Conservation (phyloP, 2,888 invertebrate genomes). For the Diarsia rubi region DNA sequence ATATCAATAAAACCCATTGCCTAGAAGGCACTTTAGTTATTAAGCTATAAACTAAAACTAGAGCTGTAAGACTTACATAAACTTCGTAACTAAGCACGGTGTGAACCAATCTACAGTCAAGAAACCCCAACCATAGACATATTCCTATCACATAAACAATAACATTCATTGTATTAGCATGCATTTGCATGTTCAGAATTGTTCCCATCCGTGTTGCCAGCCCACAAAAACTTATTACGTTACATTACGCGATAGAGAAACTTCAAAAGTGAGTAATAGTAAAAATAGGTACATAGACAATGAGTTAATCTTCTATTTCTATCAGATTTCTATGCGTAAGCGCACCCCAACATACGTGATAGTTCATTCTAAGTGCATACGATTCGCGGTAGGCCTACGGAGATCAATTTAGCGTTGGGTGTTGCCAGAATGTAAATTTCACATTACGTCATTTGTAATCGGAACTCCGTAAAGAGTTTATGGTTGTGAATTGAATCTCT, state of each 20-base stretch:
- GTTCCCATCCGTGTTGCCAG: constrained; percentile 54
- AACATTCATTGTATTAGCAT: constrained; percentile 43
- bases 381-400: constrained; percentile 56
- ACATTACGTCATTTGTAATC: constrained; percentile 53
- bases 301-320: constrained; percentile 56
- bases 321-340: constrained; percentile 61
- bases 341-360: constrained; percentile 57
- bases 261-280: constrained; percentile 56
- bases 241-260: constrained; percentile 60
- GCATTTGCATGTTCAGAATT: constrained; percentile 55
- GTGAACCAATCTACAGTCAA: constrained; percentile 32
- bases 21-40: neutral
- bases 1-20: too few relatives aligned
- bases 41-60: neutral
- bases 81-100: constrained; percentile 6
- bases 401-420: constrained; percentile 64
- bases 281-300: constrained; percentile 39
- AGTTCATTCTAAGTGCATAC: constrained; percentile 55
- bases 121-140: constrained; percentile 13
- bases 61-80: constrained; percentile 27
- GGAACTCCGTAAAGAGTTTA: constrained; percentile 44
- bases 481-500: constrained; percentile 15
- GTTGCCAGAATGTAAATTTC: constrained; percentile 57
- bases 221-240: constrained; percentile 57
- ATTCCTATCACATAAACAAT: constrained; percentile 48